phyloP scores from a whole-genome alignment of 2,113 vertebrate species.

The Sula dactylatra region DNA sequence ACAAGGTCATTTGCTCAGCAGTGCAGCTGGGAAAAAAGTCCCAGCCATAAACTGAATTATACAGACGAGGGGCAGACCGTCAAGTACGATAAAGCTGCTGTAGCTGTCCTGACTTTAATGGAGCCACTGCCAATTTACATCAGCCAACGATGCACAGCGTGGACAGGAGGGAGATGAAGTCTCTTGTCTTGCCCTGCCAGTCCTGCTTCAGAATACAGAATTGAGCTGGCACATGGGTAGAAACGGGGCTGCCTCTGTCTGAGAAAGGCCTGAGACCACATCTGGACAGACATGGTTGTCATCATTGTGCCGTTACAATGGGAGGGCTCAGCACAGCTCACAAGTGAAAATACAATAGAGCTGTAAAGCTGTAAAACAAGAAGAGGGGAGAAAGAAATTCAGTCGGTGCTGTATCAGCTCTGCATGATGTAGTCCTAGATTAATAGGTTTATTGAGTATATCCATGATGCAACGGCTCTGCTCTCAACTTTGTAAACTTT shows the following conservation, averaged over 20 bases:
- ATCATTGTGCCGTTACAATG: background rate
- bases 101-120: background rate
- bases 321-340: background rate
- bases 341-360: background rate
- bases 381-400: background rate
- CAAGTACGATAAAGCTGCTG: background rate
- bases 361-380: background rate
- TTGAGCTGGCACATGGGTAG: background rate
- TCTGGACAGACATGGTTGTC: background rate
- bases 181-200: background rate
- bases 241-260: background rate
- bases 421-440: background rate
- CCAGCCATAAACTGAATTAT: background rate
- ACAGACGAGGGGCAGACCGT: background rate
- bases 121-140: background rate
- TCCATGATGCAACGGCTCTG: background rate
- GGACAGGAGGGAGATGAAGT: background rate
- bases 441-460: background rate
- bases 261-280: background rate
- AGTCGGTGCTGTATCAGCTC: background rate
- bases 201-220: background rate
- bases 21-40: background rate
- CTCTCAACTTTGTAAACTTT: conserved; percentile 28
- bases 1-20: background rate
- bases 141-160: fast-evolving